Percentiles rank a stretch among this genome's conserved stretches.
Conservation (phyloP, 2,113 vertebrate species). For the Taurulus bubalis region DNA sequence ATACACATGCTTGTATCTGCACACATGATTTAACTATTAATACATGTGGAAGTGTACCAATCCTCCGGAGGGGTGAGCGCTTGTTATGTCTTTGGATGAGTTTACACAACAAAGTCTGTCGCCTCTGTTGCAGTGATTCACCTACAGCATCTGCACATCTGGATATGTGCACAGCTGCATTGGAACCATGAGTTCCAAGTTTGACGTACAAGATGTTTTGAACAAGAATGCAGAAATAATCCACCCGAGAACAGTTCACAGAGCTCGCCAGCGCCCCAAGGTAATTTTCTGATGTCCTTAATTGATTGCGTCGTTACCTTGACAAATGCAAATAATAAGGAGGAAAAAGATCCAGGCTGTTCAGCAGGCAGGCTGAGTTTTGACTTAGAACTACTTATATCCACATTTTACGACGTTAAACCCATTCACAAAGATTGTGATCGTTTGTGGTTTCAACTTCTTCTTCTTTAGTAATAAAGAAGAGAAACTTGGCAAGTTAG, state of each 20-base stretch:
- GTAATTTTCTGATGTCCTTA: conserved; percentile 35
- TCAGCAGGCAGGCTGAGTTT: no score
- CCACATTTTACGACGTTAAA: not conserved
- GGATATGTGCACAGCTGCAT: conserved; percentile 34
- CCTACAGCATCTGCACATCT: conserved; percentile 50
- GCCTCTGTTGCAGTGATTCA: not conserved
- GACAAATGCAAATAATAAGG: conserved; percentile 15
- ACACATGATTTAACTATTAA: conserved; percentile 18
- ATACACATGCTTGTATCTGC: conserved; percentile 13
- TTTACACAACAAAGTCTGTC: conserved; percentile 6
- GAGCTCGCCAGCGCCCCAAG: conserved; percentile 24
- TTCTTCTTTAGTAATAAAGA: not conserved
- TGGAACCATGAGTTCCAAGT: not conserved
- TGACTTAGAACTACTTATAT: not conserved
- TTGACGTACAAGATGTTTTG: conserved; percentile 16
- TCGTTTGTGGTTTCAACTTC: not conserved
- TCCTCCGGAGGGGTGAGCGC: not conserved
- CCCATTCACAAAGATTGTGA: not conserved
- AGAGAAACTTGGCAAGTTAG: not conserved
- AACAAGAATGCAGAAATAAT: not conserved
- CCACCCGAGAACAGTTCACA: conserved; percentile 5
- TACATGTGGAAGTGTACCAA: not conserved
- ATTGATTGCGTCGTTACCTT: conserved; percentile 26
- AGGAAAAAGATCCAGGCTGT: not conserved
- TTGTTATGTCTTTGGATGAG: no score